These are phyloP conservation scores for Sarcophilus harrisii DNA, from an alignment of 2,797 vertebrate genomes.

Conservation along the genomic window DNA sequence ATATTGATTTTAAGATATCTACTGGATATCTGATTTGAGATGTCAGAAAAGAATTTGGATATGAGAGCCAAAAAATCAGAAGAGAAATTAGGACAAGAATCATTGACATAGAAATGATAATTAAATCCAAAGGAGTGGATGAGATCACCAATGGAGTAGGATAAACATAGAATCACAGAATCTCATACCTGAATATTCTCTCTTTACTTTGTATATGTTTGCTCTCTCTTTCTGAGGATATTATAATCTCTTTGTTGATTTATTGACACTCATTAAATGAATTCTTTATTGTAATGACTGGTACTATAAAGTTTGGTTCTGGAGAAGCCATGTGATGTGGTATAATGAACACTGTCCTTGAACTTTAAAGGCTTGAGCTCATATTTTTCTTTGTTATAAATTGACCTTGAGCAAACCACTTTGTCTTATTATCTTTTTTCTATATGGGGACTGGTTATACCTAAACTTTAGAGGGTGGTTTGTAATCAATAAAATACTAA, in stretches of 20 bases:
- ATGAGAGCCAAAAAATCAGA: neutral
- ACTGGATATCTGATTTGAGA: neutral
- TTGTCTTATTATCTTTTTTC: neutral
- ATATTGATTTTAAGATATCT: neutral
- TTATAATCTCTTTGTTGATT: neutral
- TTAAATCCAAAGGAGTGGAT: neutral
- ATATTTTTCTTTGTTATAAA: neutral
- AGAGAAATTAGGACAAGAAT: neutral
- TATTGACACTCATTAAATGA: neutral
- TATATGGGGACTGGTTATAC: neutral
- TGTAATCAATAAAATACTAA: neutral
- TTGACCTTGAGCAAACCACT: neutral
- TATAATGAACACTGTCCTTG: neutral
- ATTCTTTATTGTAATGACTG: neutral
- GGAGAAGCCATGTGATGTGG: neutral
- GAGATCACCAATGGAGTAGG: neutral
- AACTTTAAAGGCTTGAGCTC: neutral
- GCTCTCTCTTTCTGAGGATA: neutral
- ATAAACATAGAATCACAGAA: neutral
- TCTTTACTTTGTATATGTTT: neutral
- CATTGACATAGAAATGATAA: neutral
- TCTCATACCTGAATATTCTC: neutral
- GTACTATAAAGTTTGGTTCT: neutral
- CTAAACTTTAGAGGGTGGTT: neutral
- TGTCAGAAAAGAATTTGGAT: neutral